Conservation (phyloP, 2,797 vertebrate species). For the Brachyrhaphis roseni region DNA sequence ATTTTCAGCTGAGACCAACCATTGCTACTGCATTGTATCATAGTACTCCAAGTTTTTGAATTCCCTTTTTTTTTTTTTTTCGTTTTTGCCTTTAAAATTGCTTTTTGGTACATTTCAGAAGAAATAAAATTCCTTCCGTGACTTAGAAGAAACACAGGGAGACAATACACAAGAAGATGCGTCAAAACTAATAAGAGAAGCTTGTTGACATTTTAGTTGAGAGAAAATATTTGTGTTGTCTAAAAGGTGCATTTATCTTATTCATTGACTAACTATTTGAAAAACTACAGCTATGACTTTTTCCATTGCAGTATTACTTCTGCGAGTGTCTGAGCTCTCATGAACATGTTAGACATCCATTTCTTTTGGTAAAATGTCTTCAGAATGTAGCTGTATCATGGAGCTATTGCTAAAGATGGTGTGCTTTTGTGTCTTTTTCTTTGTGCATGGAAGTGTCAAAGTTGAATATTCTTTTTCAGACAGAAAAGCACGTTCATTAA, state of each 20-base stretch:
- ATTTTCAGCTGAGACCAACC: neutral
- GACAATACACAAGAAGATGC: slow-evolving; percentile 11
- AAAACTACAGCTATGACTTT: slow-evolving; percentile 17
- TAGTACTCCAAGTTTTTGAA: neutral
- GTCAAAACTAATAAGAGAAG: slow-evolving; percentile 13
- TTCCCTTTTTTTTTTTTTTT: neutral
- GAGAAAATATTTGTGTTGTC: neutral
- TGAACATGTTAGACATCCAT: neutral
- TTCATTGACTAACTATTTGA: slow-evolving; percentile 11
- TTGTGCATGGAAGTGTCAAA: slow-evolving; percentile 22
- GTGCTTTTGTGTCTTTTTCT: neutral
- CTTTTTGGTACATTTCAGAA: neutral
- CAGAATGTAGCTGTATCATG: slow-evolving; percentile 38
- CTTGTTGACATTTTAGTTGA: slow-evolving; percentile 29
- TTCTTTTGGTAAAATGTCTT: slow-evolving; percentile 4
- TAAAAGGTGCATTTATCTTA: slow-evolving; percentile 4
- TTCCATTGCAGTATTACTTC: slow-evolving; percentile 25
- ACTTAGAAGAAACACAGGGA: neutral
- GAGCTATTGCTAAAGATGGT: neutral
- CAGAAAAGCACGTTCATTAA: slow-evolving; percentile 39
- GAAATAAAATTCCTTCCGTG: neutral
- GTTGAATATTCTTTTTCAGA: slow-evolving; percentile 49
- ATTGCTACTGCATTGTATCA: neutral
- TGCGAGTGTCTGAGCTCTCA: slow-evolving; percentile 1
- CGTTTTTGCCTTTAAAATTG: neutral